Evolutionary conservation across 2,797 vertebrate genomes (phyloP).

Genomic region (Malurus splendens): DNA sequence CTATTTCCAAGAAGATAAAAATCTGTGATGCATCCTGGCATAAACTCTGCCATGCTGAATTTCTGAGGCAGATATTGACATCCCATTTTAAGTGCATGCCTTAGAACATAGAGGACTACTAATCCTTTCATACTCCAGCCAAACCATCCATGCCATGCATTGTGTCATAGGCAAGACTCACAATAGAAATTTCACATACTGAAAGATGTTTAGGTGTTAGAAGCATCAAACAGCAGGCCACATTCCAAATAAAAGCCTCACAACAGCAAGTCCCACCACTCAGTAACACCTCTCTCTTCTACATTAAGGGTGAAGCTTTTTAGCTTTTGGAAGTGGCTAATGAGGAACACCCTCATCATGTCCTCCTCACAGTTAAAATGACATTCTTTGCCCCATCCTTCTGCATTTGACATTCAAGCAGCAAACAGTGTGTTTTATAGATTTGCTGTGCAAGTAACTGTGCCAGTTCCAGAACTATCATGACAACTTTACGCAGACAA

Average conservation of each 20-base stretch:
- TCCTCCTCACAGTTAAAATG: not conserved
- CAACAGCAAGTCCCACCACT: not conserved
- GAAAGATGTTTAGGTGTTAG: not conserved
- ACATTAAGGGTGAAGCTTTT: not conserved
- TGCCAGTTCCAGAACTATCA: not conserved
- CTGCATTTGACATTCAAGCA: not conserved
- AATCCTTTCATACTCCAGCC: not conserved
- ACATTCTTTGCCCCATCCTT: not conserved
- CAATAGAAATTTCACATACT: not conserved
- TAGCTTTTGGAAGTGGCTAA: not conserved
- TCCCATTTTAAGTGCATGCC: not conserved
- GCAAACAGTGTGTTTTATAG: not conserved
- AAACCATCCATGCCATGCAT: not conserved
- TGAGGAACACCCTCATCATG: fast-evolving
- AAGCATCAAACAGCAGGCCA: not conserved
- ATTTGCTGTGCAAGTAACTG: not conserved
- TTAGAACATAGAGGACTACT: not conserved
- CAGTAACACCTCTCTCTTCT: not conserved
- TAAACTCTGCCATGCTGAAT: not conserved
- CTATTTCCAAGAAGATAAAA: not conserved
- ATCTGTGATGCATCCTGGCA: not conserved
- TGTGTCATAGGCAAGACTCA: not conserved
- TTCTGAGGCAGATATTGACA: not conserved
- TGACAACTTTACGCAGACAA: not conserved
- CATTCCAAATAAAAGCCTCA: not conserved